Base-by-base conservation (phyloP, 2,888 invertebrate species). In the Megaustenia siamemsis region DNA sequence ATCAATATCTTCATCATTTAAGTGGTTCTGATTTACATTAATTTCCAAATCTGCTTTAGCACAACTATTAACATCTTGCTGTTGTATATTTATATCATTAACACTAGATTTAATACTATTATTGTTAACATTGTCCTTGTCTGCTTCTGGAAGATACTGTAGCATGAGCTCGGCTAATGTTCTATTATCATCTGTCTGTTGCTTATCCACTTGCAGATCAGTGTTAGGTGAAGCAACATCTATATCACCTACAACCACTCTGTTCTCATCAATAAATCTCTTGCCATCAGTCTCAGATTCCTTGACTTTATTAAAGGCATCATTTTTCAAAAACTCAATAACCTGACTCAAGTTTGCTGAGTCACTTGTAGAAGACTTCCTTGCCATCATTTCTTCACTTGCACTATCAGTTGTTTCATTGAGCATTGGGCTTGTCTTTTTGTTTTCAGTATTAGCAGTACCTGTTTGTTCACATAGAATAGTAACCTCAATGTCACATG, bases 1-100 rank as follows among this genome's bases (percentile, higher is more conserved):
- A 24, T 63, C 28, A 79, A 24, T 24, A 43, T 73, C 79, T 4
- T 71, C 40, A 38, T 68, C 68, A 83, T 35, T 49, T 5, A 49
- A 49, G 56, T 79, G 63, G 49, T 84, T 84, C 80, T 81, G 81
- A 53, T 84, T 84, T 0, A 80, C 75, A 75, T 84, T 56, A 1
- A n/a, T 10, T 5, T 43, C 79, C n/a, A 53, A 32, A 63, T 28
- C 35, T 66, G 38, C 21, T 21, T 28, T 35, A 43, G n/a, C 35
- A 56, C 56, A 78, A 32, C 53, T 45, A 75, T 75, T 49, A n/a
- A 3, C n/a, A 28, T 75, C 49, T 49, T 60, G 10, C 35, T 40
- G n/a, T 56, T 60, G 56, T 12, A 5, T 28, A 63, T 45, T 40
- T 78, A 24, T 6, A n/a, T 43, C 63, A 68, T n/a, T 24, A 35